phyloP scores from a whole-genome alignment of 2,888 invertebrate species.

The Bellardia pandia region DNA sequence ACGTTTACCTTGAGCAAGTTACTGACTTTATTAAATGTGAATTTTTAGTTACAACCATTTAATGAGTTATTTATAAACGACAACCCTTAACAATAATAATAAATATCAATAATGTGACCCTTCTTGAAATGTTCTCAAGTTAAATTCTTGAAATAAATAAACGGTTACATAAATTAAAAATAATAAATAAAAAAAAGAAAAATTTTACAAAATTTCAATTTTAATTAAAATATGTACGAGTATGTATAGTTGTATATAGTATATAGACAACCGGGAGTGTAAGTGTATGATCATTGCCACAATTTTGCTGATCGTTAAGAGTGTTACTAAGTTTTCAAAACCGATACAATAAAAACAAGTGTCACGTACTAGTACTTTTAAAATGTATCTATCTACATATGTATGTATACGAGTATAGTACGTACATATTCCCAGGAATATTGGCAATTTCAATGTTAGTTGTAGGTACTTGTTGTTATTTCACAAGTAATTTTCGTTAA shows the following conservation, averaged over 20 bases:
- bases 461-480: constrained; percentile 26
- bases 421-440: background rate
- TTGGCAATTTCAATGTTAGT: constrained; percentile 12
- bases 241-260: background rate
- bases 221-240: constrained; percentile 52
- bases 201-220: constrained; percentile 49
- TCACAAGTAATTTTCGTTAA: constrained; percentile 49
- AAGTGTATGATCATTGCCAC: background rate
- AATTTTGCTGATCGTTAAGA: background rate
- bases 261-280: background rate
- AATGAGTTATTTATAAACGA: background rate
- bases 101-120: background rate
- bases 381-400: too few relatives aligned
- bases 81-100: background rate
- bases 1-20: background rate
- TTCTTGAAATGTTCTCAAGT: background rate
- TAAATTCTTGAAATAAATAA: constrained; percentile 12
- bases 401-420: too few relatives aligned
- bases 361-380: constrained; percentile 14
- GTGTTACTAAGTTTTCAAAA: background rate
- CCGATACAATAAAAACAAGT: constrained; percentile 9
- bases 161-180: constrained; percentile 6
- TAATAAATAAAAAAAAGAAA: constrained; percentile 14
- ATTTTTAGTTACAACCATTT: background rate
- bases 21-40: background rate